Percentiles rank a stretch among this genome's conserved stretches.
These are phyloP conservation scores for Dermatemys mawii DNA, from an alignment of 2,113 vertebrate species.

Conservation along the genomic window DNA sequence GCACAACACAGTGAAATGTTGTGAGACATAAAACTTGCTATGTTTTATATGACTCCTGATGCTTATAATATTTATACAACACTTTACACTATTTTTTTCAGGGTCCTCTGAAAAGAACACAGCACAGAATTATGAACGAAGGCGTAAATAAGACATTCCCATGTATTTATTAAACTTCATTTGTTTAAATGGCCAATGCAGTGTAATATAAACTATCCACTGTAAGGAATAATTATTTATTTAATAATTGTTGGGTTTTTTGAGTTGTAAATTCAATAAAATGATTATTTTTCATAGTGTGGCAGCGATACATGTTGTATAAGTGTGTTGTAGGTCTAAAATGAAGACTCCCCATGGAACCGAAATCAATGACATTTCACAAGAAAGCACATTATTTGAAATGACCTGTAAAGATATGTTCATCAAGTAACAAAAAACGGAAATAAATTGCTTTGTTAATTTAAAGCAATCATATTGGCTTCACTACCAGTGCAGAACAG, in stretches of 20 bases:
- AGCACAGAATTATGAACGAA: conserved; percentile 85
- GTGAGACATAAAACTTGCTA: neutral
- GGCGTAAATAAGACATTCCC: conserved; percentile 79
- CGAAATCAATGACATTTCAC: conserved; percentile 48
- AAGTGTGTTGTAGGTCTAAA: conserved; percentile 53
- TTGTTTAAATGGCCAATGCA: conserved; percentile 66
- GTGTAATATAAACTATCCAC: conserved; percentile 76
- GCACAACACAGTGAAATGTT: neutral
- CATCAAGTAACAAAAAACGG: neutral
- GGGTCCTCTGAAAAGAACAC: conserved; percentile 88
- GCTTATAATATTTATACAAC: neutral
- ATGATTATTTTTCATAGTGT: conserved; percentile 82
- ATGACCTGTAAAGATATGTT: conserved; percentile 27
- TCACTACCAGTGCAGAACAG: conserved; percentile 67
- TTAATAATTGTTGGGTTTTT: conserved; percentile 72
- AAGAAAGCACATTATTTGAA: conserved; percentile 71
- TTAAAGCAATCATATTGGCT: conserved; percentile 7
- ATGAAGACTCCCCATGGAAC: conserved; percentile 10
- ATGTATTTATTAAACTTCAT: conserved; percentile 51
- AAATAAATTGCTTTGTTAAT: conserved; percentile 17
- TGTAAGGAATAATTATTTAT: conserved; percentile 79
- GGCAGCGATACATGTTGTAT: conserved; percentile 68
- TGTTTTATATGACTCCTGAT: neutral
- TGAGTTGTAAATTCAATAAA: conserved; percentile 80
- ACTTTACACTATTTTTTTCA: conserved; percentile 62